phyloP scores from a whole-genome alignment of 2,113 vertebrate genomes.

The Myrmecobius fasciatus region DNA sequence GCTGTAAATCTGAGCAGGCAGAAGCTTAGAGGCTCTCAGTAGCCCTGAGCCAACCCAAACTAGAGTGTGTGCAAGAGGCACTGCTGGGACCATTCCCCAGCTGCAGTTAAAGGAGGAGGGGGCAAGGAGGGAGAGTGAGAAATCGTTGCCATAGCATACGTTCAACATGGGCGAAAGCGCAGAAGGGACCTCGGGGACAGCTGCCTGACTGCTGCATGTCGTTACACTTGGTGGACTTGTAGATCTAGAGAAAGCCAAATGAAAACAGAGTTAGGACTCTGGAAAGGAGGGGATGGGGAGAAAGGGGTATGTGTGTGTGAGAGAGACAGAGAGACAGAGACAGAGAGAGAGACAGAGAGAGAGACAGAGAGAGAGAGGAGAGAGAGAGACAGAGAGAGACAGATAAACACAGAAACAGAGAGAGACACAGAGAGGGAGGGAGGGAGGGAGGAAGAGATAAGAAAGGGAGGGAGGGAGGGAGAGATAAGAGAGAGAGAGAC shows the following conservation, averaged over 20 bases:
- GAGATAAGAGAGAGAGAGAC: no score
- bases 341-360: neutral
- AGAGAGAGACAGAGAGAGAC: no score
- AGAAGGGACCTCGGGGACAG: conserved; percentile 99
- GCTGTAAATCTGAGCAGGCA: neutral
- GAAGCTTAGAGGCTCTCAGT: neutral
- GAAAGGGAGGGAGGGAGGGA: accelerated
- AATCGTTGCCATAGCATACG: conserved; percentile 85
- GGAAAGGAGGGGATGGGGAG: no score
- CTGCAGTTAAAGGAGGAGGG: no score
- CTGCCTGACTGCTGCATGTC: conserved; percentile 98
- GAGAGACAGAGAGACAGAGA: neutral
- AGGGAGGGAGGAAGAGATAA: no score
- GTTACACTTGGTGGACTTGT: conserved; percentile 98
- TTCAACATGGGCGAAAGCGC: conserved; percentile 98
- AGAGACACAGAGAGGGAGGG: no score
- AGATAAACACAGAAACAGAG: no score
- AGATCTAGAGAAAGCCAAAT: conserved; percentile 87
- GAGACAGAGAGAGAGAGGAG: neutral
- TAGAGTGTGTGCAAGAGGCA: neutral
- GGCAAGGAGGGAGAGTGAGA: neutral
- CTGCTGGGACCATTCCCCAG: neutral
- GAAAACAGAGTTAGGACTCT: neutral
- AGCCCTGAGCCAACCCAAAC: neutral
- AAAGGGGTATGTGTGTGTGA: no score